Evolutionary conservation across 2,113 vertebrate species (phyloP).

Genomic region (Chloebia gouldiae): DNA sequence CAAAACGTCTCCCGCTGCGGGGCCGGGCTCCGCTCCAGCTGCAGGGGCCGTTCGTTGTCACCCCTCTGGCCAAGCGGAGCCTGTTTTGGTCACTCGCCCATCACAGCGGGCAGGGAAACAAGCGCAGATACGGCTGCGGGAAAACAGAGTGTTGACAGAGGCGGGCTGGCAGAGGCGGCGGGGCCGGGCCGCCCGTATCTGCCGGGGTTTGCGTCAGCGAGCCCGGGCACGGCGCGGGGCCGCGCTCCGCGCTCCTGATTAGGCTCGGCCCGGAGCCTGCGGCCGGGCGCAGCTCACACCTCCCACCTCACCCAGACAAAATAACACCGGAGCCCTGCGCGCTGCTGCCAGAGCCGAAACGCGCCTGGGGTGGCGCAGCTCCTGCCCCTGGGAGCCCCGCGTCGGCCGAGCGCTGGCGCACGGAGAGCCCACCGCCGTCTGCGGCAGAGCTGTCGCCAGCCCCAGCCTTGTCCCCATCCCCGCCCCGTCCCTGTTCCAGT

Average conservation of each 20-base stretch:
- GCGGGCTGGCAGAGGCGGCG: not conserved
- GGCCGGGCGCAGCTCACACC: not conserved
- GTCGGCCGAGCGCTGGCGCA: accelerated
- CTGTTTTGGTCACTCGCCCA: not conserved
- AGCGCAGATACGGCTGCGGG: not conserved
- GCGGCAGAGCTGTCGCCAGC: not conserved
- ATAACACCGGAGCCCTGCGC: not conserved
- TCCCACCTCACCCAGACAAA: slow-evolving; percentile 52
- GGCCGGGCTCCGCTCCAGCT: not conserved
- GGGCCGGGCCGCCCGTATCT: not conserved
- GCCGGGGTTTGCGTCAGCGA: slow-evolving; percentile 34
- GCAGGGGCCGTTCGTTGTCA: not conserved
- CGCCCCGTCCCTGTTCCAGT: not conserved
- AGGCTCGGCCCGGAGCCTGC: not conserved
- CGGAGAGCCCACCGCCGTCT: accelerated
- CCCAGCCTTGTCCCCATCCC: not conserved
- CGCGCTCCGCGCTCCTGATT: not conserved
- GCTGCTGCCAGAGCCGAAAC: not conserved
- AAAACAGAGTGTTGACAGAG: slow-evolving; percentile 30
- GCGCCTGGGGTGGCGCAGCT: not conserved
- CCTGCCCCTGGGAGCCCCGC: not conserved
- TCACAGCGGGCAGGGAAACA: not conserved
- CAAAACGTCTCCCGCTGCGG: accelerated
- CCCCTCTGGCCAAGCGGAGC: accelerated
- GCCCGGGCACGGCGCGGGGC: not conserved